Evolutionary conservation across 1,140 invertebrate species (phyloP), one percentile per base, ranked within the genome.

Genomic region (Ceratina japonica): DNA sequence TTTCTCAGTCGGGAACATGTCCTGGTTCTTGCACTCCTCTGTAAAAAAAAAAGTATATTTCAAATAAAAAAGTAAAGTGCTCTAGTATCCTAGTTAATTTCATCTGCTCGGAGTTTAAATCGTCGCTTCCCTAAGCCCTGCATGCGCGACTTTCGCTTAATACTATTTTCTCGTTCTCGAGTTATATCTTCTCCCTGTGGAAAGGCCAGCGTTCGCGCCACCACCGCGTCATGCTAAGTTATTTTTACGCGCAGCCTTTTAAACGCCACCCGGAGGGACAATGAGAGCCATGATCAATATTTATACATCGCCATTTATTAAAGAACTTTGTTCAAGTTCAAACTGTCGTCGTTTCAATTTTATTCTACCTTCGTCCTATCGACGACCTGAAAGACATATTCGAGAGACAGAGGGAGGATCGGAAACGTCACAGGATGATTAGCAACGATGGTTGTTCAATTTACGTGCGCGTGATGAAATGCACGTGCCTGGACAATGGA

Each of bases 11-110:
- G 94, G 94, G 83, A 95, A 95, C 89, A 95, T 93, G 69, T 95
- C 92, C 64, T 94, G 94, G 75, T 93, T 93, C 84, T 93, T 93
- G 88, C 95, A 95, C 52, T 92, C 91, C 63, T 89, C 95, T 95
- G 88, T 65, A 93, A 93, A n/a, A 54, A 4, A 18, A 51, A 62
- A n/a, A n/a, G n/a, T n/a, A n/a, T 16, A 27, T 0, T n/a, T 10
- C 0, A 22, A 1, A 5, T 22, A 0, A 15, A 16, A 54, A 3
- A 31, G 61, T 58, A n/a, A 59, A 27, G n/a, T 18, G 13, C 10
- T 2, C 4, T 1, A 31, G 27, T 31, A 31, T 4, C 12, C 16
- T 24, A 2, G 20, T 44, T 49, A 18, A 16, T 18, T 4, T 20
- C 31, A 4, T 49, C 24, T 22, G 24, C 7, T 12, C 44, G 16